Evolutionary conservation across 2,797 vertebrate genomes (phyloP).

Genomic region (Fistularia tabacaria): DNA sequence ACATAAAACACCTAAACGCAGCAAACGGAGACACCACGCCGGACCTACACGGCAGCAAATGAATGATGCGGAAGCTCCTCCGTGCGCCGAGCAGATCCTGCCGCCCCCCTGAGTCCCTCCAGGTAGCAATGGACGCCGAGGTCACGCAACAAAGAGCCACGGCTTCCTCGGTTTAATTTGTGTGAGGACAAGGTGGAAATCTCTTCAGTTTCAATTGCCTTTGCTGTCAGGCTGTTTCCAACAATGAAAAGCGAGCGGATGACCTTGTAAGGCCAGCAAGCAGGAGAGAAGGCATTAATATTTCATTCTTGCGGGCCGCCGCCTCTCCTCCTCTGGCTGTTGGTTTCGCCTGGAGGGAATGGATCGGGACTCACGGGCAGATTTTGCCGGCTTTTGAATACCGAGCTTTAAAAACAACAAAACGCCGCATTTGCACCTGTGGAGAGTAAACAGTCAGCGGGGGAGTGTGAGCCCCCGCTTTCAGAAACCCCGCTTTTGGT

Average conservation of each 20-base stretch:
- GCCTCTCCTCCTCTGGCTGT: conserved; percentile 21
- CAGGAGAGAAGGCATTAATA: conserved; percentile 66
- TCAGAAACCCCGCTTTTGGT: too few species aligned
- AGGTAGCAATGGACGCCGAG: conserved; percentile 56
- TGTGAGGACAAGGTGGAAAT: conserved; percentile 57
- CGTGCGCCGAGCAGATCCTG: conserved; percentile 8
- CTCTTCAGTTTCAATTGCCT: conserved; percentile 62
- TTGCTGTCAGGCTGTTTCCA: conserved; percentile 50
- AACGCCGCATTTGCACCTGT: too few species aligned
- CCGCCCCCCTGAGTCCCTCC: conserved; percentile 15
- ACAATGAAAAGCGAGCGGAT: conserved; percentile 57
- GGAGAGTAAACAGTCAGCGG: too few species aligned
- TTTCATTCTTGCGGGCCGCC: conserved; percentile 57
- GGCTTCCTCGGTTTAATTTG: conserved; percentile 60
- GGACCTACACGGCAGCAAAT: conserved; percentile 13
- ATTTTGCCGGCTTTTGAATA: too few species aligned
- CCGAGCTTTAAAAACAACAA: too few species aligned
- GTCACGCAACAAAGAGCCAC: conserved; percentile 56
- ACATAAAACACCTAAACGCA: conserved; percentile 42
- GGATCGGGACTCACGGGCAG: background rate
- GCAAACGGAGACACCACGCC: conserved; percentile 4
- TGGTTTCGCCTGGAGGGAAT: conserved; percentile 14
- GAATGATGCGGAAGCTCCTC: conserved; percentile 28
- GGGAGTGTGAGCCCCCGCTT: too few species aligned
- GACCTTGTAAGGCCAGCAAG: conserved; percentile 66